These are phyloP conservation scores for Tetranychus truncatus DNA, from an alignment of 2,888 invertebrate genomes.

Conservation along the genomic window DNA sequence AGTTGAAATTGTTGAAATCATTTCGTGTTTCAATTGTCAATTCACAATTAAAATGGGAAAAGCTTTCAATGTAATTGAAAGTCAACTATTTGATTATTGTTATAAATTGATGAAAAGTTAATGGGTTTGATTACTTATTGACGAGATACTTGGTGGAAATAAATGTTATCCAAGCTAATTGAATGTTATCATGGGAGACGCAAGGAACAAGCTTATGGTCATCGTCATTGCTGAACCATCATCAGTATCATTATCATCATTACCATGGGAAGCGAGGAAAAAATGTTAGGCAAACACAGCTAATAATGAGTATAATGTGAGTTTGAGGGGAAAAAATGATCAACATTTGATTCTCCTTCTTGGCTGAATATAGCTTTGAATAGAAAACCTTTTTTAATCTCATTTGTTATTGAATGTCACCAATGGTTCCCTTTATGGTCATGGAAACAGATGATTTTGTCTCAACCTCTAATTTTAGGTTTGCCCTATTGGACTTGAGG, in stretches of 20 bases:
- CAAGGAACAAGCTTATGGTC: neutral
- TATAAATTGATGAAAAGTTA: neutral
- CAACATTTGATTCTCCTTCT: neutral
- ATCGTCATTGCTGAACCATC: neutral
- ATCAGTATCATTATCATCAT: neutral
- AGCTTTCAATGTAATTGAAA: neutral
- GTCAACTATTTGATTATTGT: conserved; percentile 1
- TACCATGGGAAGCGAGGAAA: neutral
- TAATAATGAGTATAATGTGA: neutral
- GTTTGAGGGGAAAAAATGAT: neutral
- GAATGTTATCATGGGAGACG: neutral
- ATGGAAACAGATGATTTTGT: too few relatives aligned
- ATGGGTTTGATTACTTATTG: neutral
- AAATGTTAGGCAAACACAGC: neutral
- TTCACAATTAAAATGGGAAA: neutral
- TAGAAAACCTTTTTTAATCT: too few relatives aligned
- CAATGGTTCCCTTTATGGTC: too few relatives aligned
- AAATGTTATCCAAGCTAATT: neutral
- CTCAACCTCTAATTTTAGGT: too few relatives aligned
- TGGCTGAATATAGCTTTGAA: neutral
- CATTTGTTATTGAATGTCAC: too few relatives aligned
- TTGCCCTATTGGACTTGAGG: too few relatives aligned
- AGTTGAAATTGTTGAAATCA: too few relatives aligned
- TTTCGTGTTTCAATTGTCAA: neutral
- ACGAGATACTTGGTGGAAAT: neutral